Evolutionary conservation across 2,888 invertebrate genomes (phyloP).

Genomic region (Anthrax anthrax): DNA sequence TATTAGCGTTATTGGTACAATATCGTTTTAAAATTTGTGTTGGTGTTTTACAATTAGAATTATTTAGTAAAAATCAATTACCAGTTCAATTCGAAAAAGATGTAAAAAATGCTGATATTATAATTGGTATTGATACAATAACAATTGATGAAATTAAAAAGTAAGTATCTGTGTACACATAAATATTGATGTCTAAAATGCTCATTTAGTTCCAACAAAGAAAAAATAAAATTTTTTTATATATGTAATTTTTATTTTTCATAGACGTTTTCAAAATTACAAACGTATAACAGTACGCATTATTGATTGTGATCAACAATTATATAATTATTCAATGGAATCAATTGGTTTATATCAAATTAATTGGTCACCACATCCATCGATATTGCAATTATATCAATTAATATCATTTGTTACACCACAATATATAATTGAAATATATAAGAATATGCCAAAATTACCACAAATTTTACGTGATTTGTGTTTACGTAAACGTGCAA

Average conservation of each 20-base stretch:
- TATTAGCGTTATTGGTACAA: not conserved
- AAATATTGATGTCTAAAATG: no score
- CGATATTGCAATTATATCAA: not conserved
- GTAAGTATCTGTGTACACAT: no score
- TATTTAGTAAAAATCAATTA: not conserved
- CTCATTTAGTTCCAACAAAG: no score
- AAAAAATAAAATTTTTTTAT: no score
- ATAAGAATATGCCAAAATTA: not conserved
- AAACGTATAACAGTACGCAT: slow-evolving; percentile 1
- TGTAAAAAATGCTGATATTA: not conserved
- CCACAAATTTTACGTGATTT: not conserved
- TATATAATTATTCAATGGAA: not conserved
- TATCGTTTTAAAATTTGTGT: slow-evolving; percentile 1
- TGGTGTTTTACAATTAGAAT: no score
- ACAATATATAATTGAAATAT: not conserved
- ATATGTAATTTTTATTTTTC: not conserved
- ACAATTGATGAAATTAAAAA: slow-evolving; percentile 1
- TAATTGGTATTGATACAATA: not conserved
- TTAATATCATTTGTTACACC: slow-evolving; percentile 1
- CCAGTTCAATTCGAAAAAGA: not conserved
- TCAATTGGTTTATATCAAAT: not conserved
- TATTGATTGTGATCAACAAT: not conserved
- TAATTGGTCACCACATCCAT: slow-evolving; percentile 3
- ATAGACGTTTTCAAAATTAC: not conserved
- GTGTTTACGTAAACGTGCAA: not conserved